phyloP scores from a whole-genome alignment of 2,113 vertebrate genomes.

The Syngnathus typhle region DNA sequence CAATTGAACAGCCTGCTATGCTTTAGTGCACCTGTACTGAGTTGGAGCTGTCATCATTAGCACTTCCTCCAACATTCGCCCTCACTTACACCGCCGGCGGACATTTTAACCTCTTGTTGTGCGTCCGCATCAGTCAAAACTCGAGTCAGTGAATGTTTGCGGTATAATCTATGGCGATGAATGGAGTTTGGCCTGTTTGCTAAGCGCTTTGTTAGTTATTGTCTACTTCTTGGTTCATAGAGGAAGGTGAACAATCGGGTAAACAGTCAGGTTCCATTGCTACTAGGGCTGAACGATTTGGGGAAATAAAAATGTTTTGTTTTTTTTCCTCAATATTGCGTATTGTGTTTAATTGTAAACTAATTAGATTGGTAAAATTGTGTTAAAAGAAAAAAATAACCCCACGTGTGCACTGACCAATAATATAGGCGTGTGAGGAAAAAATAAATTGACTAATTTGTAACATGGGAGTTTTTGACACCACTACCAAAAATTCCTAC shows the following conservation, averaged over 20 bases:
- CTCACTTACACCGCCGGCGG: conserved; percentile 45
- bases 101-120: conserved; percentile 51
- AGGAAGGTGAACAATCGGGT: neutral
- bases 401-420: too few relatives aligned
- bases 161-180: neutral
- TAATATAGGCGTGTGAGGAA: too few relatives aligned
- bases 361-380: too few relatives aligned
- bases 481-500: too few relatives aligned
- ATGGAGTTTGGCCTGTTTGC: neutral
- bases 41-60: conserved; percentile 78
- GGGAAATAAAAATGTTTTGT: too few relatives aligned
- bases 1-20: conserved; percentile 73
- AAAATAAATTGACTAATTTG: too few relatives aligned
- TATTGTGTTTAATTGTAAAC: too few relatives aligned
- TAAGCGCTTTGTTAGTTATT: neutral
- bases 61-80: conserved; percentile 68
- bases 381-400: too few relatives aligned
- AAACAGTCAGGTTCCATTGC: neutral
- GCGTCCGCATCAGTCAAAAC: conserved; percentile 6
- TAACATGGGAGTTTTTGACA: too few relatives aligned
- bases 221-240: neutral
- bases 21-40: conserved; percentile 73
- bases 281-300: neutral
- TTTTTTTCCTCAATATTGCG: too few relatives aligned
- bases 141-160: too few relatives aligned